A percentile compares a stretch with the other conserved stretches of the same genome.
Conservation (phyloP, 2,888 invertebrate species). For the Aporophyla nigra region DNA sequence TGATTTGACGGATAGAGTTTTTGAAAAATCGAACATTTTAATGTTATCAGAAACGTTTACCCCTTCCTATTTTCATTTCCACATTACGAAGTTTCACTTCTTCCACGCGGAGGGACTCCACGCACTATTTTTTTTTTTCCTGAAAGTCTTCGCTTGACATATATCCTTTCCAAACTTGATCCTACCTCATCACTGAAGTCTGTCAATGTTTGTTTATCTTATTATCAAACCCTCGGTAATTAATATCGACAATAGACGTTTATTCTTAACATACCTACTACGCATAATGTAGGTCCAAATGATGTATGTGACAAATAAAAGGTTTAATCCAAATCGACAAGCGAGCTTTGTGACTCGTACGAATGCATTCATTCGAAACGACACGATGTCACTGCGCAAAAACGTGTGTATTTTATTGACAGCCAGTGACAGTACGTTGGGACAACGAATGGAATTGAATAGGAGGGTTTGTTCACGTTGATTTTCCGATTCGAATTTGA, state of each 20-base stretch:
- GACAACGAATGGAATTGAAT: slow-evolving; percentile 42
- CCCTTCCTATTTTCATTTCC: no score
- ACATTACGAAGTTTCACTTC: no score
- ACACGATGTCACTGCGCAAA: slow-evolving; percentile 49
- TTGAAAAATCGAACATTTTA: no score
- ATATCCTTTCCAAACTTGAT: neutral
- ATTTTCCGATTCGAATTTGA: slow-evolving; percentile 5
- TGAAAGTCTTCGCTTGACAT: neutral
- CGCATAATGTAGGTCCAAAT: slow-evolving; percentile 9
- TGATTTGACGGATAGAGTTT: no score
- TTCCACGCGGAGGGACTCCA: no score
- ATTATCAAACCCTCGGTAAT: neutral
- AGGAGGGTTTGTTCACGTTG: slow-evolving; percentile 22
- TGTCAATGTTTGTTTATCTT: neutral
- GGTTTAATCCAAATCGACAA: slow-evolving; percentile 39
- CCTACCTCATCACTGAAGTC: neutral
- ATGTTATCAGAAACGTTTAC: no score
- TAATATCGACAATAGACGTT: slow-evolving; percentile 15
- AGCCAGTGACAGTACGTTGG: slow-evolving; percentile 36
- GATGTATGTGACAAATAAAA: slow-evolving; percentile 37
- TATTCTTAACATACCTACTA: slow-evolving; percentile 19
- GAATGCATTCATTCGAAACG: slow-evolving; percentile 56
- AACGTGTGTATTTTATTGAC: slow-evolving; percentile 58
- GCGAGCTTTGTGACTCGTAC: slow-evolving; percentile 33
- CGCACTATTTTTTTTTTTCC: no score